These are phyloP conservation scores for Etheostoma cragini DNA, from an alignment of 2,113 vertebrate genomes.

Conservation along the genomic window DNA sequence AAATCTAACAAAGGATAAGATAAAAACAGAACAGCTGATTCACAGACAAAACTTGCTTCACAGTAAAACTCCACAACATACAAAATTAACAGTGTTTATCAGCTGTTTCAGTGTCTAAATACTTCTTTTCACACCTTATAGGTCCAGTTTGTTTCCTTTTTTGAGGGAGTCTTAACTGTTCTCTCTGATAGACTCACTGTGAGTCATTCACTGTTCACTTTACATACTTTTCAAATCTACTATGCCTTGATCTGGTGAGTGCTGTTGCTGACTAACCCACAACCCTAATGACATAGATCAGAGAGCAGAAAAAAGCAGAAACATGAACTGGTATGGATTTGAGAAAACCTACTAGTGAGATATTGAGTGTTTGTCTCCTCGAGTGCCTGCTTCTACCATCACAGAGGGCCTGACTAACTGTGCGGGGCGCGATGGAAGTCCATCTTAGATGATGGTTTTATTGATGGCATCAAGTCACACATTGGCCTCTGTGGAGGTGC, in stretches of 20 bases:
- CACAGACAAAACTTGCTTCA: constrained; percentile 38
- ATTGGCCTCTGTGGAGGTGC: constrained; percentile 75
- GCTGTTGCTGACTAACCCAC: constrained; percentile 38
- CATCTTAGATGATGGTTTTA: constrained; percentile 79
- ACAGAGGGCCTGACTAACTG: constrained; percentile 47
- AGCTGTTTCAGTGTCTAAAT: not conserved
- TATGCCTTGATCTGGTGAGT: constrained; percentile 3
- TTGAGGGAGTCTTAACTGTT: not conserved
- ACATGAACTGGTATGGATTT: constrained; percentile 74
- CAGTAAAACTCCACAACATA: not conserved
- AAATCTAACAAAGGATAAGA: constrained; percentile 83
- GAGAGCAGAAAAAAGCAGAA: constrained; percentile 40
- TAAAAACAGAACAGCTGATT: constrained; percentile 77
- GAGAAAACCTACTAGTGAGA: constrained; percentile 69
- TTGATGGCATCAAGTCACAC: constrained; percentile 87
- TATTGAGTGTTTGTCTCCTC: constrained; percentile 84
- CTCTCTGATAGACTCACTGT: constrained; percentile 6
- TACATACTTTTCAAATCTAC: constrained; percentile 34
- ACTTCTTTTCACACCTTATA: not conserved
- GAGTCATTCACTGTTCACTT: constrained; percentile 31
- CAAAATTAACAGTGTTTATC: not conserved
- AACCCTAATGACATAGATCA: constrained; percentile 48
- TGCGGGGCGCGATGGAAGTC: constrained; percentile 60
- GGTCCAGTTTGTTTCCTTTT: not conserved
- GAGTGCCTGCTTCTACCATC: constrained; percentile 65